Base-by-base conservation (phyloP, 2,888 invertebrate genomes). In the Prenolepis imparis region DNA sequence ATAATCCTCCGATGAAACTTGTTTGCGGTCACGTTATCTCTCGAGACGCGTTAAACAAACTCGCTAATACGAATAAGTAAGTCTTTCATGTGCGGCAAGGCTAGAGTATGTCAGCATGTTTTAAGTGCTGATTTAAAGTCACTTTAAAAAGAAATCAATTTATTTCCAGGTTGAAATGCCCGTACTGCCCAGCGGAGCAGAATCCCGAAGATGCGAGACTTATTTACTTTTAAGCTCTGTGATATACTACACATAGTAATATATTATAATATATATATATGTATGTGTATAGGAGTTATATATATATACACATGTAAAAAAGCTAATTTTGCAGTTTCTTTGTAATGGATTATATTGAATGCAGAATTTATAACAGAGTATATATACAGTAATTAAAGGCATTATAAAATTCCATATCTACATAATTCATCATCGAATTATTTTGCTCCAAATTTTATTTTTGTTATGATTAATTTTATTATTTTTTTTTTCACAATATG, bases 1-100 rank as follows among this genome's bases (percentile, higher is more conserved):
- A 96, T 90, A 99, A 99, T 96, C 99, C 99, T 82, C 99, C 99
- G 21, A 99, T 99, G 97, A 96, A 98, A 88, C 96, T 99, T 86
- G 97, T 98, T 3, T 99, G 99, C 95, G 99, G 99, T 3, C 99
- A 99, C 95, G 99, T 99, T 85, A 99, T 99, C 92, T 99, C 99
- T 3, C 96, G 98, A 89, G 99, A 99, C 95, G 99, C 99, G 64
- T 96, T 99, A 89, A 98, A 98, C 95, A 99, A 99, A 95, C 96
- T 99, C 77, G 98, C 98, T 88, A 98, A 97, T 95, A 98, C 98
- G 70, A 98, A 97, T 95, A 99, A 99, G 98, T 98, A 96, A 95
- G 96, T 95, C 77, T 84, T 90, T 92, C 89, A 89, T 87, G 91
- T 89, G 90, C 77, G 90, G 84, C 83, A 85, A 83, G 74, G 18